Evolutionary conservation across 2,797 vertebrate genomes (phyloP), one percentile per base, ranked within the genome.

Genomic region (Pempheris klunzingeri): DNA sequence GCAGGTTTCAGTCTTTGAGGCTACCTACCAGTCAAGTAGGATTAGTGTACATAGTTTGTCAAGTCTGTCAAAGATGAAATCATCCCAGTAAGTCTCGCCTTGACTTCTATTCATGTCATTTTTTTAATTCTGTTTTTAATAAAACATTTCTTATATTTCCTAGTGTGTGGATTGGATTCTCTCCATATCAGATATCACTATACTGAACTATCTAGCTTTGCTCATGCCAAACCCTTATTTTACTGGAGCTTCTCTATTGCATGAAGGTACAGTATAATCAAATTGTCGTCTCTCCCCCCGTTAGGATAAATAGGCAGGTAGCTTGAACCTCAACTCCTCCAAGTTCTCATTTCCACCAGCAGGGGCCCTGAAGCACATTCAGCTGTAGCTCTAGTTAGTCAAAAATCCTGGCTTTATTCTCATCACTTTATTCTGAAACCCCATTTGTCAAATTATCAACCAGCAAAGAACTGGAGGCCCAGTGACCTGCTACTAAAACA

Each of bases 1-100:
- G 28, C 20, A 43, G 22, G 14, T 58, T 38, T 78, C 30, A 47
- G 20, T 53, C 13, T 78, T 8, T 7, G 2, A 59, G 41, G 53
- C 14, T 41, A 26, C 55, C 58, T 54, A 68, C 74, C 26, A 39
- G 15, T 49, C 32, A 5, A 57, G n/a, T 26, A 36, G 17, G 63
- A 36, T 36, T 2, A 55, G 13, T 88, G 84, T 91, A 83, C n/a
- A 88, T 77, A 87, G 26, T 82, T 63, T 67, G 36, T 79, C 38
- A 36, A 49, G 36, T 67, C 39, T 53, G 43, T 57, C 18, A 4
- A 73, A 62, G 43, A 68, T 28, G 24, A n/a, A 46, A 22, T 50
- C 9, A 32, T 67, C 20, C 63, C 30, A 62, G 41, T 66, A 39
- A 65, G 46, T n/a, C 41, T 15, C 0, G 3, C 2, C 65, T 54